These are phyloP conservation scores for Hylaeus anthracinus DNA, from an alignment of 1,140 invertebrate genomes.

Conservation along the genomic window DNA sequence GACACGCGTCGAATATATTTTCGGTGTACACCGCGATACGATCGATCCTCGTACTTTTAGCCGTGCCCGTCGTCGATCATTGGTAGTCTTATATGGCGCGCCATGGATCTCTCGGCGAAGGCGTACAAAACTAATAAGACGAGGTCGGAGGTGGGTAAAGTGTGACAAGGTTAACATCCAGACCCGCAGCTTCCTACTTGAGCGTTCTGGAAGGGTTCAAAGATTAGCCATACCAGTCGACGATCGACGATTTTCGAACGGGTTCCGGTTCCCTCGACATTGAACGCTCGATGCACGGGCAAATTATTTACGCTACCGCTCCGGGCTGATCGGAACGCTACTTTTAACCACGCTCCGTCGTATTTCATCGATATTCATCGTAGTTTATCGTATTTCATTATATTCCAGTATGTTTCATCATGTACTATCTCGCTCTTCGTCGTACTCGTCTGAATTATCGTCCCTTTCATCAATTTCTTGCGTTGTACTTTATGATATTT, in stretches of 20 bases:
- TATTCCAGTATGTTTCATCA: too few species aligned
- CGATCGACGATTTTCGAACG: not conserved
- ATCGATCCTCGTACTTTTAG: slow-evolving; percentile 44
- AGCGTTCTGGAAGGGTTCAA: slow-evolving; percentile 33
- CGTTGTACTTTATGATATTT: too few species aligned
- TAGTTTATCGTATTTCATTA: too few species aligned
- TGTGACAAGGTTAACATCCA: slow-evolving; percentile 53
- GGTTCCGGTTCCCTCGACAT: slow-evolving; percentile 9
- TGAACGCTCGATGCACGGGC: not conserved
- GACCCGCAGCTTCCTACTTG: slow-evolving; percentile 11
- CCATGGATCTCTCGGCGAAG: slow-evolving; percentile 36
- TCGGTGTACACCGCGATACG: slow-evolving; percentile 18
- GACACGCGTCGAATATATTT: not conserved
- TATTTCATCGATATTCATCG: too few species aligned
- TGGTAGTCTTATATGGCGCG: slow-evolving; percentile 46
- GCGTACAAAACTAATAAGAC: slow-evolving; percentile 56
- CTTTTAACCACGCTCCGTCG: too few species aligned
- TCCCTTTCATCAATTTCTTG: too few species aligned
- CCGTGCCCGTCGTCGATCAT: slow-evolving; percentile 49
- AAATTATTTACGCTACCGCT: slow-evolving; percentile 27
- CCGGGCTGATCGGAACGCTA: not conserved
- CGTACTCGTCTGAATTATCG: too few species aligned
- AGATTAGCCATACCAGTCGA: slow-evolving; percentile 13
- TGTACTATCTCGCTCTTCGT: too few species aligned
- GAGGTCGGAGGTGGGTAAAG: slow-evolving; percentile 43